These are phyloP conservation scores for Ips nitidus DNA, from an alignment of 1,140 invertebrate genomes.

Conservation along the genomic window DNA sequence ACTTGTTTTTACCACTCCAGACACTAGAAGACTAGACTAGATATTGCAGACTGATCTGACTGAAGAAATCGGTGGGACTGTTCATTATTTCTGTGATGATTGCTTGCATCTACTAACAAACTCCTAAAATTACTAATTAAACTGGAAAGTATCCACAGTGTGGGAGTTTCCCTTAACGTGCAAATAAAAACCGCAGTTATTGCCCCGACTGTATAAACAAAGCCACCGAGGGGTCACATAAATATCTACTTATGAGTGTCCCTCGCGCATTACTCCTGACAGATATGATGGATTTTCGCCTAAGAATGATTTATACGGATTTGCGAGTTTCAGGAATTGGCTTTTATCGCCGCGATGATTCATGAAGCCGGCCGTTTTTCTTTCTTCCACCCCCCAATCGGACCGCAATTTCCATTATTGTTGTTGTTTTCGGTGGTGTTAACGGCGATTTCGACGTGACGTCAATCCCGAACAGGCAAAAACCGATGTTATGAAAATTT, in stretches of 20 bases:
- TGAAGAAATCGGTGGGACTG: too few species aligned
- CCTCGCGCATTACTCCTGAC: conserved; percentile 31
- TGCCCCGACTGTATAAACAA: conserved; percentile 45
- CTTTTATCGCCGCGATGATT: conserved; percentile 27
- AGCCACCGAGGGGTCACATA: conserved; percentile 35
- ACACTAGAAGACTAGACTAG: too few species aligned
- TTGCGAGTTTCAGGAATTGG: conserved; percentile 26
- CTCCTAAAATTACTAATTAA: too few species aligned
- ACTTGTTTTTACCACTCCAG: too few species aligned
- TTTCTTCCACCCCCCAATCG: not conserved
- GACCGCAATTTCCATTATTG: not conserved
- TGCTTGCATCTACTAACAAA: too few species aligned
- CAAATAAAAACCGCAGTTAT: conserved; percentile 47
- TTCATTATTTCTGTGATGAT: too few species aligned
- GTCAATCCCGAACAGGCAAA: conserved; percentile 13
- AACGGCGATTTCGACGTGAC: not conserved
- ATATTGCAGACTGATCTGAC: too few species aligned
- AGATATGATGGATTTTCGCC: conserved; percentile 34
- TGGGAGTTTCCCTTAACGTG: not conserved
- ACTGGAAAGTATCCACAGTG: not conserved
- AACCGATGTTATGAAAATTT: conserved; percentile 45
- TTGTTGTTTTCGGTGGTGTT: not conserved
- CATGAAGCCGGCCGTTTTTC: conserved; percentile 14
- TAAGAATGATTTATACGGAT: conserved; percentile 35
- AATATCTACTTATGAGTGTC: conserved; percentile 37